Conservation (phyloP, 2,113 vertebrate genomes). For the Thryonomys swinderianus region DNA sequence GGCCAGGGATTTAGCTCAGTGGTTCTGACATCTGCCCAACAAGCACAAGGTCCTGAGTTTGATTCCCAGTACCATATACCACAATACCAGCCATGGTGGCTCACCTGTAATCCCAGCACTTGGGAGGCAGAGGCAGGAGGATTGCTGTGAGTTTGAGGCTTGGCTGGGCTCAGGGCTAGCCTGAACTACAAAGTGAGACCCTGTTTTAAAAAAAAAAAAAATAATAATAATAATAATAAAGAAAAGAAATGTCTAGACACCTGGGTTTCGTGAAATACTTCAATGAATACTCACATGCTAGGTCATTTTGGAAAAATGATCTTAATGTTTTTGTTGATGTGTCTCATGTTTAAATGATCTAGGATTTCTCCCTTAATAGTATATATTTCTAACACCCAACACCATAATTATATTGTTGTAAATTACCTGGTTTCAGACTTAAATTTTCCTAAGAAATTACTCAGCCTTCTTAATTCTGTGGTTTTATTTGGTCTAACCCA, state of each 20-base stretch:
- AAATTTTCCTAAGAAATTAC: conserved; percentile 66
- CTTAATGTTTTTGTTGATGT: conserved; percentile 48
- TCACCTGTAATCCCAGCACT: neutral
- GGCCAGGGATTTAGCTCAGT: too few species aligned
- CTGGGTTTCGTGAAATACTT: conserved; percentile 20
- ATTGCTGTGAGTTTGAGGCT: too few species aligned
- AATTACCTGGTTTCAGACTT: conserved; percentile 63
- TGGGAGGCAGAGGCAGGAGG: too few species aligned
- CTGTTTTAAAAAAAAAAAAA: too few species aligned
- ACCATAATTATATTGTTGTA: conserved; percentile 66
- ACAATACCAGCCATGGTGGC: too few species aligned
- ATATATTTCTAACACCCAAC: conserved; percentile 24
- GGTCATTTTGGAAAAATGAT: conserved; percentile 44
- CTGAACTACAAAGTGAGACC: too few species aligned
- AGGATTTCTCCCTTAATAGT: neutral
- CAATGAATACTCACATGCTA: neutral
- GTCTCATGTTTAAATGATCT: conserved; percentile 33
- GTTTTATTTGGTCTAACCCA: conserved; percentile 52
- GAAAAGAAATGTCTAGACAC: neutral
- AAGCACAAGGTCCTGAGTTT: too few species aligned
- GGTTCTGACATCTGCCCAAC: too few species aligned
- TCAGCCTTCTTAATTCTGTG: conserved; percentile 52
- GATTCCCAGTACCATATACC: too few species aligned
- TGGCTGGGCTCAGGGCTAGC: too few species aligned
- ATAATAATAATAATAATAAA: too few species aligned